Base-by-base conservation (phyloP, 2,113 vertebrate species). In the Catharus bicknelli region DNA sequence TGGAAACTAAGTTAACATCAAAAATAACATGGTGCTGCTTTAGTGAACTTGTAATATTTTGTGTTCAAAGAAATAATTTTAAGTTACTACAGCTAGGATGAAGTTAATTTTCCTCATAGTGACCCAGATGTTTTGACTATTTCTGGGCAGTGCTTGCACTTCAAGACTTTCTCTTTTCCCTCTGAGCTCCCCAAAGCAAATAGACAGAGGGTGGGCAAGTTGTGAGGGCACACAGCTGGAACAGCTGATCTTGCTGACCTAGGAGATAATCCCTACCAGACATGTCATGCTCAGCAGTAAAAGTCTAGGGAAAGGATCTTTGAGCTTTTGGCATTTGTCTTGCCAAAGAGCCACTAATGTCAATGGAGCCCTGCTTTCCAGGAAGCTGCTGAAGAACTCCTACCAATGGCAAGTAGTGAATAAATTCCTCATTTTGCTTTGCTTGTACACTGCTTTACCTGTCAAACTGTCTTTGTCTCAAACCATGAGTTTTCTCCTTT, bases 141-240 rank as follows among this genome's bases (percentile, higher is more conserved):
- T 22, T 34, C 43, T 9, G 1, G 45, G 7, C 32, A 43, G 16
- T 47, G 18, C 16, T 77, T 62, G 32, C 16, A 51, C 15, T 36
- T 58, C 21, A 12, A 70, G n/a, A 6, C 8, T 53, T 72, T 38
- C 32, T 64, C 10, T 53, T 66, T 40, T 36, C 57, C 23, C 5
- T 10, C 20, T 73, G 13, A 30, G 25, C 10, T 59, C 10, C 29
- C 38, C 21, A 59, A 13, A 79, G 17, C 10, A 40, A 36, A 14
- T 59, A 0, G 2, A 12, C 11, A 13, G 4, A 7, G 11, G 14
- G 3, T 40, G 5, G 20, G 25, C 66, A 51, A 47, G 45, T 30
- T 50, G 5, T 8, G 11, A 73, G 25, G 15, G 26, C 7, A 55
- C 32, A 25, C 0, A 2, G 12, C 26, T 47, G 40, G 50, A 40